These are phyloP conservation scores for Melanostoma mellinum DNA, from an alignment of 2,888 invertebrate genomes.

Conservation along the genomic window DNA sequence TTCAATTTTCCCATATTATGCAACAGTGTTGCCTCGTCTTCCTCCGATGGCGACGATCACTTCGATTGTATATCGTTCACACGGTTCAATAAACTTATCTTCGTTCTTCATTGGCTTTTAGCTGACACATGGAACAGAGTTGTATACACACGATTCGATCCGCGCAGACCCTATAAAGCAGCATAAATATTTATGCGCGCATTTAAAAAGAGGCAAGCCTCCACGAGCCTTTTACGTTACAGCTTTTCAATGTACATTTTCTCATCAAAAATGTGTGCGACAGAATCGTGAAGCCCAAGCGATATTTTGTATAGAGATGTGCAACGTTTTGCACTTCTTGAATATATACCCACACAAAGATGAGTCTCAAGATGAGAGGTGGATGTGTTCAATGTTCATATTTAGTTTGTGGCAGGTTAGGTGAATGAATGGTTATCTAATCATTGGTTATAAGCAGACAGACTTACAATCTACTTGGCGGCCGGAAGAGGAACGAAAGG, in stretches of 20 bases:
- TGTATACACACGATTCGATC: conserved; percentile 32
- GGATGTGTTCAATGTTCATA: conserved; percentile 23
- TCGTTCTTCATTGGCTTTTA: conserved; percentile 55
- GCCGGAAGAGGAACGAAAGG: conserved; percentile 60
- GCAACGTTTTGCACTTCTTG: conserved; percentile 6
- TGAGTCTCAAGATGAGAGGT: conserved; percentile 3
- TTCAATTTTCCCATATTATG: conserved; percentile 59
- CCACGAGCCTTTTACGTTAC: conserved; percentile 37
- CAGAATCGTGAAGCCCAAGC: conserved; percentile 57
- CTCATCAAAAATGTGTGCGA: conserved; percentile 50
- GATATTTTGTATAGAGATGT: conserved; percentile 47
- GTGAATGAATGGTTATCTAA: conserved; percentile 59
- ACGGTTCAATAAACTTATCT: conserved; percentile 71
- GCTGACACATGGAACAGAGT: conserved; percentile 58
- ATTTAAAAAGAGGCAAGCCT: conserved; percentile 56
- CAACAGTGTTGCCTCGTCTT: conserved; percentile 32
- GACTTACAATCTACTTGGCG: conserved; percentile 23
- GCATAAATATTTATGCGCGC: conserved; percentile 69
- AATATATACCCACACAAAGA: neutral
- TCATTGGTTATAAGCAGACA: conserved; percentile 27
- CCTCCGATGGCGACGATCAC: conserved; percentile 13
- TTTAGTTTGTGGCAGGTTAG: conserved; percentile 14
- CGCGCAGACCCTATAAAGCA: conserved; percentile 21
- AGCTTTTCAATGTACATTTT: conserved; percentile 35
- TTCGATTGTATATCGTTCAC: conserved; percentile 59